Evolutionary conservation across 2,113 vertebrate genomes (phyloP).

Genomic region (Callipepla californica): DNA sequence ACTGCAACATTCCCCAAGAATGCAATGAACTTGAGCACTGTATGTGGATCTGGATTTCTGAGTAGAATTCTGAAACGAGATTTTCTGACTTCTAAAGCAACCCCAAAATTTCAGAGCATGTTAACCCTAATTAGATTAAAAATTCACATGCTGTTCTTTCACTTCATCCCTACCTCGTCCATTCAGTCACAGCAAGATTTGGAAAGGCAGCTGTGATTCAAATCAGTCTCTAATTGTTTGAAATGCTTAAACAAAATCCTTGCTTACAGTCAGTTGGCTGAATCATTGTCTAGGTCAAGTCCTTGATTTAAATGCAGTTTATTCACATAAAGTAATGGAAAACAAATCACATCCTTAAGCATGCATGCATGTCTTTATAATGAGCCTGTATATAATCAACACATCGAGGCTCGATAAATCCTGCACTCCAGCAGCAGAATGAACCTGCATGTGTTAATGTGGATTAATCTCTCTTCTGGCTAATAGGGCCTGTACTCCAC

Average conservation of each 20-base stretch:
- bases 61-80: conserved; percentile 5
- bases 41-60: neutral
- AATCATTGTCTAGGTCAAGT: conserved; percentile 8
- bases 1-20: neutral
- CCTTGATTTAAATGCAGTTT: conserved; percentile 28
- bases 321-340: conserved; percentile 34
- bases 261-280: conserved; percentile 5
- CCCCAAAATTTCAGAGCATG: neutral
- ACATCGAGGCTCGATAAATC: conserved; percentile 2
- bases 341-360: conserved; percentile 23
- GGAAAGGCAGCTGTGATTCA: neutral
- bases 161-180: neutral
- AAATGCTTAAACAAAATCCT: conserved; percentile 30
- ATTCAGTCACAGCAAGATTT: neutral
- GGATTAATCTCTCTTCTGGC: conserved; percentile 5
- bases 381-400: conserved; percentile 4
- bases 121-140: neutral
- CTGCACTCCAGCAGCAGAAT: neutral
- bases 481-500: neutral
- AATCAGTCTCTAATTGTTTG: neutral
- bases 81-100: neutral
- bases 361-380: neutral
- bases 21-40: neutral
- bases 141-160: neutral
- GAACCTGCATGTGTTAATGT: neutral